Evolutionary conservation across 2,113 vertebrate genomes (phyloP), one percentile per base, ranked within the genome.

Genomic region (Aphelocoma coerulescens): DNA sequence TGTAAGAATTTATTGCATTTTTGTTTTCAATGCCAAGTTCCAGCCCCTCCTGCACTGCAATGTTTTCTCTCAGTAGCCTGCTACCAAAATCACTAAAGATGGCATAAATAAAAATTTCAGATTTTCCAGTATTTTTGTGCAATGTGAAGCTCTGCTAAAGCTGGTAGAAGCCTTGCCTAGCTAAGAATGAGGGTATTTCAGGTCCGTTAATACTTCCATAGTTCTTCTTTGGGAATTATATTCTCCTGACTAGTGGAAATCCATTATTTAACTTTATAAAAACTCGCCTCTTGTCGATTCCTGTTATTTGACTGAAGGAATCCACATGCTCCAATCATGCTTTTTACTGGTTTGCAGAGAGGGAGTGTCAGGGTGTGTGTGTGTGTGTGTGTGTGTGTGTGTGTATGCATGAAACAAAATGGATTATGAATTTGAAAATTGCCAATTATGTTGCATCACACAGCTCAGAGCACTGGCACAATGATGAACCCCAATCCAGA

Each of bases 371-470:
- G 93, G 35, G 37, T 43, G 59, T 71, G 67, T 55, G 46, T 16
- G 37, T 43, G 59, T 71, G 67, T 55, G 46, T 16, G 43, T 43
- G 41, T 43, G 44, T 44, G 17, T 44, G 43, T 19, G 39, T 63
- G 62, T 76, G 8, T n/a, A 48, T 37, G 67, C 94, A 91, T 28
- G 72, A 96, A 97, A 97, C 97, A 97, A 97, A 98, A 98, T 97
- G 95, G 97, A 98, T 98, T 98, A 98, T 98, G 97, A 98, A 98
- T 98, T 96, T 97, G 97, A 98, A 98, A 98, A 98, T 98, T 97
- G 97, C 96, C 97, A 98, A 98, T 98, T 98, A 98, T 97, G 97
- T 97, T 97, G 97, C 97, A 98, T 98, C 97, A 96, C 96, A 97
- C 98, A 98, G 98, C 97, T 98, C 97, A 98, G 96, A 98, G 98